A percentile compares a stretch with the other conserved stretches of the same genome.
Evolutionary conservation across 2,113 vertebrate species (phyloP).

Genomic region (Eurystomus gularis): DNA sequence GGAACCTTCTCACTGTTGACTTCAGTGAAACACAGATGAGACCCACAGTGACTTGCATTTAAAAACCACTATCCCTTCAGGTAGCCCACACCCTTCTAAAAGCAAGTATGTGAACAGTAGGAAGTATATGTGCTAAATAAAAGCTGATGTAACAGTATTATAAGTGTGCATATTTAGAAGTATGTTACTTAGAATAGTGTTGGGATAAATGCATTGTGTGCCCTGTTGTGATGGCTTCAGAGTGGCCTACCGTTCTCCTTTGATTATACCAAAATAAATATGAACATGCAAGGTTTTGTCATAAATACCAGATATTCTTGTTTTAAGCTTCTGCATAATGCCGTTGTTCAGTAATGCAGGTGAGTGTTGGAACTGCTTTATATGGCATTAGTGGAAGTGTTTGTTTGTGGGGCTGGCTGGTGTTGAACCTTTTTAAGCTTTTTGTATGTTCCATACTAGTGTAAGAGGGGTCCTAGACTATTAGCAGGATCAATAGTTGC

Average conservation of each 20-base stretch:
- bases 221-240: neutral
- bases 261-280: neutral
- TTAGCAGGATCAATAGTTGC: neutral
- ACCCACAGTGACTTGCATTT: accelerated
- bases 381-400: neutral
- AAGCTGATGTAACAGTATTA: neutral
- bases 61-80: neutral
- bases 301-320: neutral
- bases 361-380: neutral
- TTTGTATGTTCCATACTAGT: accelerated
- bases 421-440: neutral
- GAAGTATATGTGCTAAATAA: neutral
- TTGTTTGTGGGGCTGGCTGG: neutral
- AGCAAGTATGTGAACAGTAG: neutral
- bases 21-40: neutral
- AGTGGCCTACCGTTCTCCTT: neutral
- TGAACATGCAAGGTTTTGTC: accelerated
- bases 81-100: neutral
- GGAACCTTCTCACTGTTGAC: neutral
- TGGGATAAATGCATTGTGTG: neutral
- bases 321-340: neutral
- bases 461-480: neutral
- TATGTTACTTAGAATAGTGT: neutral
- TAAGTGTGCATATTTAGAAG: neutral
- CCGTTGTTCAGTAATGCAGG: neutral